Conservation (phyloP, 2,113 vertebrate species). For the Cryptomyrus ogoouensis region DNA sequence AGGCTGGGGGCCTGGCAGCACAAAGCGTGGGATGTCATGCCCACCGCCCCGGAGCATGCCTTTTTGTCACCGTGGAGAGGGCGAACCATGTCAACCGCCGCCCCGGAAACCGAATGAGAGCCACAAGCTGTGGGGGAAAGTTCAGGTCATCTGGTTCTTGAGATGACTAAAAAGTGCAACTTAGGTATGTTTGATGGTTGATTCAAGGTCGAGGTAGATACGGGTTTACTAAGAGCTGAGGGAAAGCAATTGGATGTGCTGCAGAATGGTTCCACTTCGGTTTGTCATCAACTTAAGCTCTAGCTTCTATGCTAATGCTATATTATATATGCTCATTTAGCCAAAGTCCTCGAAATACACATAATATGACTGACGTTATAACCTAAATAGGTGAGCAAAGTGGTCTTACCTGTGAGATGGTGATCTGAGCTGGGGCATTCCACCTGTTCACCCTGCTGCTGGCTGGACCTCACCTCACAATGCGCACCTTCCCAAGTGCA, state of each 20-base stretch:
- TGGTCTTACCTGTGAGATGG: constrained; percentile 68
- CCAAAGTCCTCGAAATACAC: constrained; percentile 1
- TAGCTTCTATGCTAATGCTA: neutral
- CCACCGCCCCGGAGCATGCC: constrained; percentile 40
- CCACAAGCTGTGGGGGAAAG: constrained; percentile 62
- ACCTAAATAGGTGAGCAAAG: neutral
- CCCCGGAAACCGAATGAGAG: constrained; percentile 37
- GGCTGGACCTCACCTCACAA: constrained; percentile 50
- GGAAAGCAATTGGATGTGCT: neutral
- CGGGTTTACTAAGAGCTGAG: neutral
- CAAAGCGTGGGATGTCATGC: constrained; percentile 42
- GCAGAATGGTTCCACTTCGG: neutral
- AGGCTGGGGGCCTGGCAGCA: constrained; percentile 66
- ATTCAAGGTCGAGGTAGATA: neutral
- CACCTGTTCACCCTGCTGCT: constrained; percentile 21
- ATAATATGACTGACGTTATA: too few relatives aligned
- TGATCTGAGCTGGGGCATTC: constrained; percentile 51
- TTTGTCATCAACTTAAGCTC: neutral
- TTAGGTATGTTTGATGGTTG: neutral
- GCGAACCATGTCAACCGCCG: constrained; percentile 18
- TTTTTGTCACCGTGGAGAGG: constrained; percentile 32
- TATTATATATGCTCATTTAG: neutral
- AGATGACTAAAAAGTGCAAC: neutral
- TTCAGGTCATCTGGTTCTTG: neutral
- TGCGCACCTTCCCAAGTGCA: constrained; percentile 56